phyloP scores from a whole-genome alignment of 2,797 vertebrate genomes.

The Chelon auratus region DNA sequence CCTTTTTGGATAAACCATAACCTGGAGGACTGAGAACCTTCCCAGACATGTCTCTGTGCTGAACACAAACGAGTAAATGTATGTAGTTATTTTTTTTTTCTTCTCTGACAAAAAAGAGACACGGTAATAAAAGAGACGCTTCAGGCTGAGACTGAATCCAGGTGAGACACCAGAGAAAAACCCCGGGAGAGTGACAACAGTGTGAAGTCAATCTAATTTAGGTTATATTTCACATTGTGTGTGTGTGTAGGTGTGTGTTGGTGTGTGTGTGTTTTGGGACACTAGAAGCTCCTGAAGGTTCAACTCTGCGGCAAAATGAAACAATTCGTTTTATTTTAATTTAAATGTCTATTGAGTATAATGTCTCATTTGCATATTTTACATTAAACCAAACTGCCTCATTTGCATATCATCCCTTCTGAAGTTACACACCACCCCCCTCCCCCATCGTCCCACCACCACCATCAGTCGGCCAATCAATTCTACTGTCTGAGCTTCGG shows the following conservation, averaged over 20 bases:
- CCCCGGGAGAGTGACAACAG: conserved; percentile 11
- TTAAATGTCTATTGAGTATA: conserved; percentile 58
- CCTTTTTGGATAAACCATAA: too few species aligned
- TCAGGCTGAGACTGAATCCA: conserved; percentile 11
- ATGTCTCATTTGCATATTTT: conserved; percentile 69
- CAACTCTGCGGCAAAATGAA: conserved; percentile 48
- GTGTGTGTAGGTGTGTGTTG: conserved; percentile 24
- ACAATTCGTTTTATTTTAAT: conserved; percentile 66
- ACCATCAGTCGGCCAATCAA: conserved; percentile 62
- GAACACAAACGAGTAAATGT: neutral
- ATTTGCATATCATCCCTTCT: conserved; percentile 52
- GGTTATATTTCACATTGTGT: neutral
- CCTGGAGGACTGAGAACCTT: too few species aligned
- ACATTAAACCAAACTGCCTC: conserved; percentile 53
- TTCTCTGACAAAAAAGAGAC: neutral
- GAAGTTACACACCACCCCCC: conserved; percentile 41
- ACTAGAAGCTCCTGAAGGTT: conserved; percentile 37
- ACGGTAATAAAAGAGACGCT: neutral
- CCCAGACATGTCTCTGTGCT: neutral
- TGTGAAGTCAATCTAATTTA: conserved; percentile 28
- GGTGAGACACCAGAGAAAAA: conserved; percentile 17
- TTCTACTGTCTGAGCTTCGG: conserved; percentile 65
- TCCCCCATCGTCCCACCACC: neutral
- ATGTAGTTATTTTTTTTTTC: neutral
- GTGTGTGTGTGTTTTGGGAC: neutral